Conservation (phyloP, 2,113 vertebrate genomes). For the Ranitomeya variabilis region DNA sequence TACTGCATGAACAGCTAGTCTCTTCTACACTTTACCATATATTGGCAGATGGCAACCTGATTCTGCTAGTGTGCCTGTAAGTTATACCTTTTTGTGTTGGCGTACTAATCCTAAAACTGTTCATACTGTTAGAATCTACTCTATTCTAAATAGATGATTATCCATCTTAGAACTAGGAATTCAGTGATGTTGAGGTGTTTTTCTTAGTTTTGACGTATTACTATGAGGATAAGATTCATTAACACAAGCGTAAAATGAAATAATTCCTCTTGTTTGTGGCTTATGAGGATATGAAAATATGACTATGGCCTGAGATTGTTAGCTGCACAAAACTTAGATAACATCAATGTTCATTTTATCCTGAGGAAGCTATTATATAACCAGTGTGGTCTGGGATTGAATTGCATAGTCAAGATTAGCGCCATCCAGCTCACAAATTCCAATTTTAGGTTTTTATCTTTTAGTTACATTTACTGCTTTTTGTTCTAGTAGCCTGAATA, state of each 20-base stretch:
- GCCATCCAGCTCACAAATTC: background rate
- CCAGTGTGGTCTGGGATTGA: background rate
- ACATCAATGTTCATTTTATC: background rate
- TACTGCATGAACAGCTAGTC: slow-evolving; percentile 16
- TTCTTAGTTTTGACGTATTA: background rate
- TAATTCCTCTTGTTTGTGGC: too few species aligned
- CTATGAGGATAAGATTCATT: background rate
- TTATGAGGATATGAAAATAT: background rate
- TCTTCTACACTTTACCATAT: background rate
- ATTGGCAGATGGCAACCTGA: background rate
- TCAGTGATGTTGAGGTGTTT: background rate
- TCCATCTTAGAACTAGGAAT: background rate
- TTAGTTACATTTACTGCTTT: background rate
- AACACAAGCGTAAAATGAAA: background rate
- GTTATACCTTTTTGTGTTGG: background rate
- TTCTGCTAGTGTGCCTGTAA: background rate
- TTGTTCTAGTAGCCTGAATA: background rate
- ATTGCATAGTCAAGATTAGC: background rate
- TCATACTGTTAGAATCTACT: background rate
- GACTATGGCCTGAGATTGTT: background rate
- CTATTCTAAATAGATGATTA: background rate
- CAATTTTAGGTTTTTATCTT: background rate
- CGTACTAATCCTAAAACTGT: background rate
- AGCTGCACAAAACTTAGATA: background rate
- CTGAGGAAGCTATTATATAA: background rate